phyloP scores from a whole-genome alignment of 2,797 vertebrate species.

The Lycodopsis pacificus region DNA sequence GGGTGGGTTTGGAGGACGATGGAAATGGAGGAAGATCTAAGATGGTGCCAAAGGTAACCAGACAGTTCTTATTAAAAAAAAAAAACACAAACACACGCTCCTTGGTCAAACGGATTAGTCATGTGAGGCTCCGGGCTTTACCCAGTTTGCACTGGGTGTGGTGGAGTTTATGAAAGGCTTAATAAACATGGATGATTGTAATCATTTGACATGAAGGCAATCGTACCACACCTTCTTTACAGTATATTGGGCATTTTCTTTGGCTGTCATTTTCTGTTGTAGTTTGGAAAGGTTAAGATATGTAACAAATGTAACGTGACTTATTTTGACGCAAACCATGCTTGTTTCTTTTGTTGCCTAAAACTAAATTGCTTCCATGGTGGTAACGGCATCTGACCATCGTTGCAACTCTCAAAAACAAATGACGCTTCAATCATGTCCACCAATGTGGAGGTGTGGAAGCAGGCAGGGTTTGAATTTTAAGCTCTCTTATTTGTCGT shows the following conservation, averaged over 20 bases:
- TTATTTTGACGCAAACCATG: neutral
- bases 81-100: neutral
- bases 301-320: too few species aligned
- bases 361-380: neutral
- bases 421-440: neutral
- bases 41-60: conserved; percentile 35
- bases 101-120: conserved; percentile 18
- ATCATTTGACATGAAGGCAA: neutral
- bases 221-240: neutral
- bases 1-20: conserved; percentile 13
- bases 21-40: neutral
- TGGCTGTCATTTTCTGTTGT: neutral
- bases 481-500: too few species aligned
- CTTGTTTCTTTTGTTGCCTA: neutral
- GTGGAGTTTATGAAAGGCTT: neutral
- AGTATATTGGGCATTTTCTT: neutral
- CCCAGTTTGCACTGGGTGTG: conserved; percentile 16
- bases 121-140: neutral
- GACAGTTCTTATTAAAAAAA: conserved; percentile 1
- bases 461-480: neutral
- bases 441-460: neutral
- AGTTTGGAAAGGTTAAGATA: neutral
- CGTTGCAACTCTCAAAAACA: neutral
- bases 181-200: neutral
- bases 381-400: neutral